Base-by-base conservation (phyloP, 2,797 vertebrate genomes). In the Pangasius krempfi region DNA sequence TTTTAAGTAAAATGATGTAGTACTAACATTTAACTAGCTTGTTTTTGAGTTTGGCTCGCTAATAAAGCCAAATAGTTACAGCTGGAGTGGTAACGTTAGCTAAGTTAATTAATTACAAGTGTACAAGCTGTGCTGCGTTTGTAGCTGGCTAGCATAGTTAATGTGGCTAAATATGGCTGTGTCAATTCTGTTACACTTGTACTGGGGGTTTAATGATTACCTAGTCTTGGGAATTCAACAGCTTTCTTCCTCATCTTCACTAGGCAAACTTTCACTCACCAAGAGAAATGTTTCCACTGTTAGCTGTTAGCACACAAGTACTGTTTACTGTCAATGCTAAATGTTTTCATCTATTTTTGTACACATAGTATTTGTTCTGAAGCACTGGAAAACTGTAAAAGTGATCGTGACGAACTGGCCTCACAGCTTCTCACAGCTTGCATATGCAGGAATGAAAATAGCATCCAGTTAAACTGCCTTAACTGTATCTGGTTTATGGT, bases 361-460 rank as follows among this genome's bases (percentile, higher is more conserved):
- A 68, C 5, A 33, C 13, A 1, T 33, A 33, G 66, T 68, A 18
- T 33, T 70, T 37, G 33, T 20, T 33, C 30, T 33, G 68, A 70
- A 37, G 68, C 30, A 16, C 13, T 33, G 33, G 68, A 9, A 72
- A 40, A 22, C 44, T 52, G 73, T 27, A 76, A 76, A 76, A n/a
- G 44, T 2, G 12, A n/a, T n/a, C 72, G 12, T 4, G 47, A 76
- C 18, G 5, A 52, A 76, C 47, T 52, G 20, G 7, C 40, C 72
- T 44, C n/a, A n/a, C n/a, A n/a, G n/a, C n/a, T 78, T 16, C 14
- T 78, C 27, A 78, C 50, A n/a, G 50, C 47, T 50, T 30, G 27
- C 13, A 78, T 30, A 30, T 54, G 75, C 47, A 30, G 75, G 50
- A 79, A 79, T 79, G 20, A 79, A 79, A 54, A 54, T 78, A 56